Evolutionary conservation across 2,113 vertebrate species (phyloP), one percentile per base, ranked within the genome.

Genomic region (Mus spicilegus): DNA sequence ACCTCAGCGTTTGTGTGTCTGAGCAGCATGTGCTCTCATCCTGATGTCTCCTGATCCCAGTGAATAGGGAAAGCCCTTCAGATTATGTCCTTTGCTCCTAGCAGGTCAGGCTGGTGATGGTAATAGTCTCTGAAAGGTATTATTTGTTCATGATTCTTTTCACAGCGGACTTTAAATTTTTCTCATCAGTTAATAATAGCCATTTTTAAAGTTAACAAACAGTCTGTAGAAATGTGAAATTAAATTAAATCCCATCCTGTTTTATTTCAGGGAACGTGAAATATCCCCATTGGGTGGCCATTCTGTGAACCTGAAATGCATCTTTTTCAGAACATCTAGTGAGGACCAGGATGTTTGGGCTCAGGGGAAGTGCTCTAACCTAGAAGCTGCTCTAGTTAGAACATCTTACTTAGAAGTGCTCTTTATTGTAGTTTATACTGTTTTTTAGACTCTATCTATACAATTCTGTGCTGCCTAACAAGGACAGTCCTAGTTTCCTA

Each of bases 401-500:
- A 36, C 2, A 17, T 73, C 42, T 46, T 51, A 28, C 73, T 78
- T 19, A 36, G 12, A 28, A 39, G 33, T 42, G 7, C 0, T 49
- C 3, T 85, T 72, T 28, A 56, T 63, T 56, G 24, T 61, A 22
- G 14, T 39, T 72, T n/a, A 19, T n/a, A 75, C 20, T 75, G 72
- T 17, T 42, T 39, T 69, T 72, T 39, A 33, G 39, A 73, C 72
- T 39, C 10, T 39, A 42, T 22, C 20, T 75, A 0, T n/a, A 7
- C 56, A 76, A 2, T 10, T n/a, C 94, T 91, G 11, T 0, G 36
- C 72, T 73, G 63, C 82, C 63, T 95, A 73, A 67, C 86, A 94
- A 90, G 70, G 93, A 94, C 96, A 89, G 33, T 49, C 67, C 39
- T 84, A 36, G 61, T 82, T 96, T 78, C 42, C 93, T 72, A 89